Evolutionary conservation across 2,113 vertebrate genomes (phyloP), one percentile per base, ranked within the genome.

Genomic region (Corydoras maculifer): DNA sequence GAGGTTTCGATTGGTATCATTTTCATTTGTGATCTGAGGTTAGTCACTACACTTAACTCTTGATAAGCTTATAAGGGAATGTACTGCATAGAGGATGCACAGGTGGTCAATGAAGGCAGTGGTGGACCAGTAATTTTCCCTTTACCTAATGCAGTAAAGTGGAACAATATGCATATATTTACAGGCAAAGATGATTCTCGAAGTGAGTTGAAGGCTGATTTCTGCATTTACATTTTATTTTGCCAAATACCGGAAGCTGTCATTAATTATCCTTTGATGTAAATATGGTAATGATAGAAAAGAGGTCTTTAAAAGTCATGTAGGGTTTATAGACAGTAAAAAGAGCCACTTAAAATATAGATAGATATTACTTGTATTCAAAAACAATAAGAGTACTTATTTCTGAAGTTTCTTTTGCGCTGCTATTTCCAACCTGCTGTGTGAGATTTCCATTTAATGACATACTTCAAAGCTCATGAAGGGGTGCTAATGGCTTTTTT

Each of bases 21-120:
- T 35, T 73, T 50, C 10, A n/a, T 67, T 9, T n/a, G n/a, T 57
- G 58, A 62, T 57, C 59, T 30, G 31, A 57, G 50, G 48, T 55
- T 62, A 43, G 7, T 50, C 48, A 29, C 48, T 48, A 14, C 6
- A 43, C 58, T 66, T 62, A 68, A 60, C 43, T 51, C n/a, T 71
- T 3, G 31, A 62, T 63, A 43, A 6, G 69, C 69, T 63, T 64
- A 53, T 25, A 29, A 48, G 48, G 67, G 66, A 69, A 64, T 53
- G 64, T 68, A 62, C 25, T 72, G 64, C 75, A 68, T 50, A 15
- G 14, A 50, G 35, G 11, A 59, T 69, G 62, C 14, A 6, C 61
- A 65, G 10, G 65, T 48, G 57, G 70, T 79, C 70, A 68, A 68
- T 72, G 77, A 78, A 70, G 81, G 73, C 79, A 84, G 81, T 77